These are phyloP conservation scores for Phodopus roborovskii DNA, from an alignment of 2,113 vertebrate species.

Conservation along the genomic window DNA sequence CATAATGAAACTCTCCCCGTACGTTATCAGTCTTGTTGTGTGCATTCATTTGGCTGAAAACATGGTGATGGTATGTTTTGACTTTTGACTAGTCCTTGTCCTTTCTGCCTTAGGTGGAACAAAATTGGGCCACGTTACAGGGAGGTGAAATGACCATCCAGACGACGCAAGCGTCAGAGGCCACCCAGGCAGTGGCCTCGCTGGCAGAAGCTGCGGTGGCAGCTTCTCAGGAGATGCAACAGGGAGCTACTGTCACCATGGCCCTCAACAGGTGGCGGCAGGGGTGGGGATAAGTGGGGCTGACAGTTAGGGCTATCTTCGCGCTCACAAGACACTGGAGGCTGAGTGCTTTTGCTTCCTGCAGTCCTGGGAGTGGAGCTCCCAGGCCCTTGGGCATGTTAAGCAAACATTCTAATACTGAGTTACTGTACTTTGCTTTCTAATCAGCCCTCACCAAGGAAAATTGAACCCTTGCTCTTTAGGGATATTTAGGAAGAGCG, in stretches of 20 bases:
- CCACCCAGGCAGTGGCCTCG: conserved; percentile 97
- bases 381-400: not conserved
- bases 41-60: conserved; percentile 7
- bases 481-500: not conserved
- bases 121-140: conserved; percentile 97
- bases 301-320: not conserved
- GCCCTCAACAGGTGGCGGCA: conserved; percentile 95
- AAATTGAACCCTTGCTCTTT: not conserved
- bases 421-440: not conserved
- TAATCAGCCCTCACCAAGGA: not conserved
- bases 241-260: conserved; percentile 98
- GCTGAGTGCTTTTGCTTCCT: not conserved
- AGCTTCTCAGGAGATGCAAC: conserved; percentile 96
- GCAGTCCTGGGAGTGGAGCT: not conserved
- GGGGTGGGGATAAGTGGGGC: conserved; percentile 79
- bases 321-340: not conserved
- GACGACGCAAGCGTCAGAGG: conserved; percentile 97
- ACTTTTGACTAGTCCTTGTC: not conserved
- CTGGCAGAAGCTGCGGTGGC: conserved; percentile 97
- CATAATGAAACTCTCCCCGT: conserved; percentile 27
- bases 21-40: not conserved
- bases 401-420: not conserved
- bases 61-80: not conserved
- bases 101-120: conserved; percentile 86
- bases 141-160: conserved; percentile 99